Conservation (phyloP, 92 coral and sea anemone species). For the Phymanthus crucifer region DNA sequence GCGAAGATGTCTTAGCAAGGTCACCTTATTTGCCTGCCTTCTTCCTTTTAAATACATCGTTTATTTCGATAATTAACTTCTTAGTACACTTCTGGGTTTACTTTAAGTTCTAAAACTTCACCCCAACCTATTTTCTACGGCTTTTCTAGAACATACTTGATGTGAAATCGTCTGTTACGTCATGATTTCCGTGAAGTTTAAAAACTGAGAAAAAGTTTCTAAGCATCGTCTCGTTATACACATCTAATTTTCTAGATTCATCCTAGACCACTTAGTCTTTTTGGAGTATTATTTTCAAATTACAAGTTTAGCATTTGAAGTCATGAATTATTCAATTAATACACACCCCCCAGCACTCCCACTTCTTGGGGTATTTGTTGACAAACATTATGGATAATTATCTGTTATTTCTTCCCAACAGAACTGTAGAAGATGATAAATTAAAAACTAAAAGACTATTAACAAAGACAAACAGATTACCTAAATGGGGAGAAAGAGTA, state of each 20-base stretch:
- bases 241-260: not conserved
- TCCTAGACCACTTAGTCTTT: not conserved
- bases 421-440: slow-evolving; percentile 71
- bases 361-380: too few relatives aligned
- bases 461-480: slow-evolving; percentile 91
- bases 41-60: not conserved
- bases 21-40: not conserved
- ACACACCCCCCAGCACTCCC: too few relatives aligned
- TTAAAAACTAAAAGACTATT: slow-evolving; percentile 76
- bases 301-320: not conserved
- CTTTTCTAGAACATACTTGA: not conserved
- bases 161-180: slow-evolving; percentile 3
- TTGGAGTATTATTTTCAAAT: not conserved
- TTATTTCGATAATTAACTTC: not conserved
- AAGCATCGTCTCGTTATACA: not conserved
- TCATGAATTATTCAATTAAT: not conserved
- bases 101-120: not conserved
- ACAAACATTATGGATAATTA: not conserved
- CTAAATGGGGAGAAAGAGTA: slow-evolving; percentile 96
- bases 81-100: not conserved
- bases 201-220: not conserved
- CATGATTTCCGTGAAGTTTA: not conserved
- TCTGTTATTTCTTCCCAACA: slow-evolving; percentile 24
- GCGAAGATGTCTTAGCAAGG: slow-evolving; percentile 91
- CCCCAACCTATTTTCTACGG: too few relatives aligned